Evolutionary conservation across 2,888 invertebrate species (phyloP).

Genomic region (Cryptophagus acutangulus): DNA sequence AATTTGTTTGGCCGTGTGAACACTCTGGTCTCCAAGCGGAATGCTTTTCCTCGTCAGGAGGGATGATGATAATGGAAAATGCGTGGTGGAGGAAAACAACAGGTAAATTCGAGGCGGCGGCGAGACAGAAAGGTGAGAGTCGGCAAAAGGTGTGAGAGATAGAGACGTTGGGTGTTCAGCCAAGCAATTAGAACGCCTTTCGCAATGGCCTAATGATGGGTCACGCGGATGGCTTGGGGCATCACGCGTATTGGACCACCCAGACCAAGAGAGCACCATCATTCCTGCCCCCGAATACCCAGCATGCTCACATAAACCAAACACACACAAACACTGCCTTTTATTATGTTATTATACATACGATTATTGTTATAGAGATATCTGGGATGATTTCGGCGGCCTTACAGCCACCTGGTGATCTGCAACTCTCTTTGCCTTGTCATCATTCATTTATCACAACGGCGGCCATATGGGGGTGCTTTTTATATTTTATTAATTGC

Average conservation of each 20-base stretch:
- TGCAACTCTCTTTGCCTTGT: slow-evolving; percentile 35
- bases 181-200: slow-evolving; percentile 51
- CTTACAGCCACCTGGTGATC: slow-evolving; percentile 41
- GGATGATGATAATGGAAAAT: too few relatives aligned
- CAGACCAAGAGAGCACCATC: slow-evolving; percentile 35
- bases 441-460: slow-evolving; percentile 27
- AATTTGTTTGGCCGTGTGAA: slow-evolving; percentile 25
- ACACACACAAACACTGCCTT: too few relatives aligned
- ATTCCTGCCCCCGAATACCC: slow-evolving; percentile 30
- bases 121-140: slow-evolving; percentile 25
- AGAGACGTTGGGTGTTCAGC: slow-evolving; percentile 45
- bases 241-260: slow-evolving; percentile 44
- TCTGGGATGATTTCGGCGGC: slow-evolving; percentile 37
- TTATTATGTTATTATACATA: slow-evolving; percentile 45
- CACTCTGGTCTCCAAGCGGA: slow-evolving; percentile 2
- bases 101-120: slow-evolving; percentile 25
- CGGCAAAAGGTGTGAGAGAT: slow-evolving; percentile 44
- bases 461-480: too few relatives aligned
- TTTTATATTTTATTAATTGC: too few relatives aligned
- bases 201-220: slow-evolving; percentile 50
- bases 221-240: slow-evolving; percentile 46
- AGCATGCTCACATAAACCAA: slow-evolving; percentile 10
- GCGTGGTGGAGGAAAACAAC: slow-evolving; percentile 16
- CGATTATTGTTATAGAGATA: too few relatives aligned
- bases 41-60: too few relatives aligned